Evolutionary conservation across 2,113 vertebrate species (phyloP).

Genomic region (Colinus virginianus): DNA sequence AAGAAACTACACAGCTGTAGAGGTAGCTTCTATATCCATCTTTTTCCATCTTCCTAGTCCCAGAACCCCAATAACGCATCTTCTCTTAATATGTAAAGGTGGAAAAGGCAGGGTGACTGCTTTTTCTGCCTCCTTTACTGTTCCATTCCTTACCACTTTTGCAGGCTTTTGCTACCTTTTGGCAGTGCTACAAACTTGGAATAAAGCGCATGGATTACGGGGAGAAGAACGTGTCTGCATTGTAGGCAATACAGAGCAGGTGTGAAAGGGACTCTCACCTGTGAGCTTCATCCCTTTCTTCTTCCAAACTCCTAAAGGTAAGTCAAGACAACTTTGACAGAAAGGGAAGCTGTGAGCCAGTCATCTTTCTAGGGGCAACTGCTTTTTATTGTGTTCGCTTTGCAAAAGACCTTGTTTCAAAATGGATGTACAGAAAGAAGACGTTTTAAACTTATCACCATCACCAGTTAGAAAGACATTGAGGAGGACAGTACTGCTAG

Average conservation of each 20-base stretch:
- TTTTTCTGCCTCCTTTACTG: background rate
- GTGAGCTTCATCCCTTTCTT: background rate
- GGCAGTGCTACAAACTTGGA: background rate
- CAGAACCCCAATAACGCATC: background rate
- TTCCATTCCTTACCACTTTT: background rate
- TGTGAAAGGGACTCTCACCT: rapidly evolving
- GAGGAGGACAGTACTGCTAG: background rate
- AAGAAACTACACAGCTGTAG: background rate
- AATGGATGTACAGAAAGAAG: background rate
- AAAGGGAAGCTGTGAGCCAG: background rate
- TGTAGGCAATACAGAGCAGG: background rate
- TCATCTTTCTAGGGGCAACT: background rate
- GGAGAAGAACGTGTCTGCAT: background rate
- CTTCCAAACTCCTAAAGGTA: background rate
- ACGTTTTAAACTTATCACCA: background rate
- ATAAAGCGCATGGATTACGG: rapidly evolving
- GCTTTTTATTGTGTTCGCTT: background rate
- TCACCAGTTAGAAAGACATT: background rate
- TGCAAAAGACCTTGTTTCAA: background rate
- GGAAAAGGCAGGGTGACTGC: background rate
- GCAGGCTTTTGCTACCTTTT: background rate
- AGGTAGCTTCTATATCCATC: background rate
- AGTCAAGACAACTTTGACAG: background rate
- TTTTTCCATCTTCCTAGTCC: background rate
- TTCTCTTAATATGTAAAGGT: background rate